phyloP scores from a whole-genome alignment of 2,797 vertebrate genomes.

The Ptychobarbus kaznakovi region DNA sequence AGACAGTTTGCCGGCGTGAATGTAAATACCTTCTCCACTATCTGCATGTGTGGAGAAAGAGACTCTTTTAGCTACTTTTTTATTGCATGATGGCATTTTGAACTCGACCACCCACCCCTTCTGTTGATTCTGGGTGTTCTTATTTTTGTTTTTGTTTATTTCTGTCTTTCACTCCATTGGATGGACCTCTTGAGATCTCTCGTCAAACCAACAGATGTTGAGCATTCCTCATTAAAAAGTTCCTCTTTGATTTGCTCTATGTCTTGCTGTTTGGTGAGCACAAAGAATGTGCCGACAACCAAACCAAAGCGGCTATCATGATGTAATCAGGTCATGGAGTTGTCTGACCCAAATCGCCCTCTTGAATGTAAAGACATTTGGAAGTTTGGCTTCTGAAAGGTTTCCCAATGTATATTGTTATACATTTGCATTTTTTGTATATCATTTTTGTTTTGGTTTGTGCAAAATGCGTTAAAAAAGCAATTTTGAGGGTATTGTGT shows the following conservation, averaged over 20 bases:
- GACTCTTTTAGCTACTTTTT: constrained; percentile 37
- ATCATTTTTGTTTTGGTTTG: not conserved
- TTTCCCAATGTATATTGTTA: constrained; percentile 24
- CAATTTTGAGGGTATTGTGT: constrained; percentile 11
- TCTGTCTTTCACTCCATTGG: constrained; percentile 24
- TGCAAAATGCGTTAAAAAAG: not conserved
- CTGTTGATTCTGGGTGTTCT: constrained; percentile 24
- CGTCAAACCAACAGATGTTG: constrained; percentile 50
- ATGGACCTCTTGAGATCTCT: constrained; percentile 49
- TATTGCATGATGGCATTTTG: constrained; percentile 57
- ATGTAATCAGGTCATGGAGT: constrained; percentile 2
- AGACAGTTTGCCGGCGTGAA: constrained; percentile 14
- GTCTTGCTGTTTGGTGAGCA: constrained; percentile 47
- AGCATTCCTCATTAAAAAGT: constrained; percentile 53
- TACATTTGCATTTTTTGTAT: constrained; percentile 9
- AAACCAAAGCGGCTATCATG: constrained; percentile 20
- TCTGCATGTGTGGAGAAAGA: constrained; percentile 51
- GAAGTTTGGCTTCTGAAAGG: constrained; percentile 40
- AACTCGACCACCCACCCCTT: constrained; percentile 29
- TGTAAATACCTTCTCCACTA: constrained; percentile 43
- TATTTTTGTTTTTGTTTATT: constrained; percentile 13
- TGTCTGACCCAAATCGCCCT: not conserved
- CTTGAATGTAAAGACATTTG: constrained; percentile 58
- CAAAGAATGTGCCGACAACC: constrained; percentile 5
- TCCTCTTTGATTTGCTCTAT: constrained; percentile 52